Evolutionary conservation across 2,113 vertebrate genomes (phyloP), one percentile per base, ranked within the genome.

Genomic region (Mixornis gularis): DNA sequence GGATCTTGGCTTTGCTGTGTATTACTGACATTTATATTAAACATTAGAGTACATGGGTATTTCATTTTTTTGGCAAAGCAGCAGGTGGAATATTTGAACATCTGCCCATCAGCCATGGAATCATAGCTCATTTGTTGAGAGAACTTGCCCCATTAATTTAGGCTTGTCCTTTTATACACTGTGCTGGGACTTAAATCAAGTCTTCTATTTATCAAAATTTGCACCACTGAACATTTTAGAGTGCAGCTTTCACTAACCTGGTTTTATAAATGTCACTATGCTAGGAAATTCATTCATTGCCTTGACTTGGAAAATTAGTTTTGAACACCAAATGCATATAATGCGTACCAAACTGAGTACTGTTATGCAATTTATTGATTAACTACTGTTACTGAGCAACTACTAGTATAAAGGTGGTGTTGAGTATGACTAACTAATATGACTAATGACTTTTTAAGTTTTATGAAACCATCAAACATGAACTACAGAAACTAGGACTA

Each of bases 121-220:
- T 90, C 86, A 92, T 72, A 92, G 68, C 56, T 94, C 79, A 92
- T 95, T 92, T 95, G 71, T 91, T 78, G 85, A 80, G 59, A 43
- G 44, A 64, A 59, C 43, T 88, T 84, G 40, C 30, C 26, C 48
- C 72, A 83, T 90, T 92, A 88, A 49, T 48, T 92, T 90, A 25
- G 3, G 1, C 36, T 80, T 90, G 36, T 83, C 32, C 43, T 80
- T 86, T 90, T 73, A 44, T 58, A 51, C 7, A 41, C 29, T 63
- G 9, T 26, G 6, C n/a, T 87, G 32, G 32, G 46, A 87, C 22
- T 58, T 89, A 27, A 68, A 71, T 84, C 82, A 92, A 81, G 18
- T 63, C 63, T 56, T 81, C 51, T 85, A 15, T 70, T 65, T 25
- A 48, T 65, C 76, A 92, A 81, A 72, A 81, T 91, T 91, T 92